phyloP scores from a whole-genome alignment of 1,140 invertebrate genomes.

The Anoplolepis gracilipes region DNA sequence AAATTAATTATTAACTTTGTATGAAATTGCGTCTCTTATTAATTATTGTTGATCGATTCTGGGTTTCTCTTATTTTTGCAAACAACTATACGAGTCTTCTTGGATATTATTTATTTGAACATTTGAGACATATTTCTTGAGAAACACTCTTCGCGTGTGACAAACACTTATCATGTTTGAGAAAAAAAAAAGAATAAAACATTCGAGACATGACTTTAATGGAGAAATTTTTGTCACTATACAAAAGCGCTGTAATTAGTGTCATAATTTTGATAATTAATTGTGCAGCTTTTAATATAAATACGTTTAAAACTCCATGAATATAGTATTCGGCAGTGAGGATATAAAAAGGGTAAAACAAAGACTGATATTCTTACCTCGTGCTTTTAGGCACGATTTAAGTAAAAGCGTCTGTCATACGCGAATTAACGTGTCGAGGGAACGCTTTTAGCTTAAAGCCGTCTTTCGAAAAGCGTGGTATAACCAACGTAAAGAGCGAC shows the following conservation, averaged over 20 bases:
- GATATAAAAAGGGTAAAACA: slow-evolving; percentile 23
- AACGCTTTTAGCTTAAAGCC: slow-evolving; percentile 55
- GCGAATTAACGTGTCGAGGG: slow-evolving; percentile 53
- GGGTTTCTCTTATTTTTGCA: not conserved
- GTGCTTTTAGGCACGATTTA: slow-evolving; percentile 54
- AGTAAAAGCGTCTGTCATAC: slow-evolving; percentile 59
- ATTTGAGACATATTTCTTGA: not conserved
- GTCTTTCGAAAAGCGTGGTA: slow-evolving; percentile 45
- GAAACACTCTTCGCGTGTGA: not conserved
- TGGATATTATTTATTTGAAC: not conserved
- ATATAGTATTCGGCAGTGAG: slow-evolving; percentile 7
- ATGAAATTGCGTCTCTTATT: not conserved
- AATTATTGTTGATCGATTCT: not conserved
- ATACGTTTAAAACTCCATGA: not conserved
- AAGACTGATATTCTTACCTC: slow-evolving; percentile 52
- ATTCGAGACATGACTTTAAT: not conserved
- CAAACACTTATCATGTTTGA: not conserved
- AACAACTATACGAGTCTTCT: not conserved
- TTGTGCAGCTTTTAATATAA: not conserved
- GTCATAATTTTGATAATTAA: slow-evolving; percentile 3
- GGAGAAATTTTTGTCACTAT: not conserved
- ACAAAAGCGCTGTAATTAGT: not conserved
- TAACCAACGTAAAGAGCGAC: slow-evolving; percentile 53
- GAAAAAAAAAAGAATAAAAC: not conserved
- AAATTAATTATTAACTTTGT: not conserved